Evolutionary conservation across 2,888 invertebrate species (phyloP).

Genomic region (Notodonta dromedarius): DNA sequence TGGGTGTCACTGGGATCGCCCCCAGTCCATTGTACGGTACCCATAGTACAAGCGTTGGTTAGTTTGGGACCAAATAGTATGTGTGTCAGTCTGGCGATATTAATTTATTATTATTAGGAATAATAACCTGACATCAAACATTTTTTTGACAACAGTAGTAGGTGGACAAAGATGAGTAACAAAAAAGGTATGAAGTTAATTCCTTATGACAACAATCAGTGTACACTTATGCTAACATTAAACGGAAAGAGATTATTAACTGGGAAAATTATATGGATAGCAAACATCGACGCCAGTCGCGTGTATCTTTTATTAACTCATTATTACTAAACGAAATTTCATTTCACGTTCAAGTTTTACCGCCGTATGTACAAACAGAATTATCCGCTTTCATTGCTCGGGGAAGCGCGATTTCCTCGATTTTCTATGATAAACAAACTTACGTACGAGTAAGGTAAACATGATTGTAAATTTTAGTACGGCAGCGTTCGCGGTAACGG

Average conservation of each 20-base stretch:
- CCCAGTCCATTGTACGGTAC: too few relatives aligned
- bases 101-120: not conserved
- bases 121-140: not conserved
- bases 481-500: slow-evolving; percentile 55
- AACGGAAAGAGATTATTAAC: slow-evolving; percentile 34
- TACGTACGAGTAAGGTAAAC: slow-evolving; percentile 72
- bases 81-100: too few relatives aligned
- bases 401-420: slow-evolving; percentile 63
- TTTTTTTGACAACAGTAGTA: slow-evolving; percentile 14
- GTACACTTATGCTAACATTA: slow-evolving; percentile 16
- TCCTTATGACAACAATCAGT: slow-evolving; percentile 30
- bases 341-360: slow-evolving; percentile 63
- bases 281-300: slow-evolving; percentile 38
- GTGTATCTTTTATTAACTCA: slow-evolving; percentile 59
- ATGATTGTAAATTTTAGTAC: slow-evolving; percentile 73
- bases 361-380: slow-evolving; percentile 65
- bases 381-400: slow-evolving; percentile 67
- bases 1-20: too few relatives aligned
- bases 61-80: too few relatives aligned
- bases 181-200: slow-evolving; percentile 31
- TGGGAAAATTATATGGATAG: slow-evolving; percentile 38
- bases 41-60: too few relatives aligned
- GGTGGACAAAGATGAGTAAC: slow-evolving; percentile 29
- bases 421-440: slow-evolving; percentile 77
- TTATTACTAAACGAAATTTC: slow-evolving; percentile 58